These are phyloP conservation scores for Darevskia nairensis DNA, from an alignment of 2,797 vertebrate species.

Conservation along the genomic window DNA sequence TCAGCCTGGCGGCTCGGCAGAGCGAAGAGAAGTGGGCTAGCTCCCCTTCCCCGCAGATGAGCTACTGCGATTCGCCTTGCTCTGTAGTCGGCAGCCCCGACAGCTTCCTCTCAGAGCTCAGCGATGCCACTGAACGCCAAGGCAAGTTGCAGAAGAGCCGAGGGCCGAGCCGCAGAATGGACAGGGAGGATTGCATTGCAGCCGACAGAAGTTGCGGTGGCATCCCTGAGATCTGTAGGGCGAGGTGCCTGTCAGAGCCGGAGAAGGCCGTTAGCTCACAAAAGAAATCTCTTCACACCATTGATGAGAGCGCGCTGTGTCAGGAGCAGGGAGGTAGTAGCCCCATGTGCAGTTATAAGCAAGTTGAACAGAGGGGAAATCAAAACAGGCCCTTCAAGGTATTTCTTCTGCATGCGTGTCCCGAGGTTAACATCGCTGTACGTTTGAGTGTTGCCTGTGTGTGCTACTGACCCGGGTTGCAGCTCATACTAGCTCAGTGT, in stretches of 20 bases:
- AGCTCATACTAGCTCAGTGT: constrained; percentile 23
- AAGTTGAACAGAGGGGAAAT: constrained; percentile 81
- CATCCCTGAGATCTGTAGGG: constrained; percentile 71
- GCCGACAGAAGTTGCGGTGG: constrained; percentile 55
- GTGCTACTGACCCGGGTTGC: neutral
- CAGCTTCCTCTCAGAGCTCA: constrained; percentile 78
- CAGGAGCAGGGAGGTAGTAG: constrained; percentile 86
- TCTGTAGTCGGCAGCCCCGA: constrained; percentile 63
- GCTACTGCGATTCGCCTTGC: constrained; percentile 65
- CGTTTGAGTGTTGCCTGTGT: constrained; percentile 17
- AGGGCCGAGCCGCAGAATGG: constrained; percentile 63
- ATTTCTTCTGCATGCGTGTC: constrained; percentile 80
- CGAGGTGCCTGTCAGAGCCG: constrained; percentile 77
- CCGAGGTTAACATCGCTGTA: constrained; percentile 36
- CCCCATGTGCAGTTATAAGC: constrained; percentile 71
- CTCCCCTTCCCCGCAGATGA: constrained; percentile 70
- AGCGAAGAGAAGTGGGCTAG: constrained; percentile 84
- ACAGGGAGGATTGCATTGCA: constrained; percentile 62
- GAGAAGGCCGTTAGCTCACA: constrained; percentile 74
- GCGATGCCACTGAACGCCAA: constrained; percentile 69
- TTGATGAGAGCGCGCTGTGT: constrained; percentile 87
- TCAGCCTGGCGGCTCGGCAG: constrained; percentile 82
- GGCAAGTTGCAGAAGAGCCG: constrained; percentile 66
- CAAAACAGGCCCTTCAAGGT: constrained; percentile 91
- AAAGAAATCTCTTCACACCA: constrained; percentile 71